Percentiles rank a stretch among this genome's conserved stretches.
Evolutionary conservation across 23 tunicate species (phyloP).

Genomic region (Halocynthia roretzi): DNA sequence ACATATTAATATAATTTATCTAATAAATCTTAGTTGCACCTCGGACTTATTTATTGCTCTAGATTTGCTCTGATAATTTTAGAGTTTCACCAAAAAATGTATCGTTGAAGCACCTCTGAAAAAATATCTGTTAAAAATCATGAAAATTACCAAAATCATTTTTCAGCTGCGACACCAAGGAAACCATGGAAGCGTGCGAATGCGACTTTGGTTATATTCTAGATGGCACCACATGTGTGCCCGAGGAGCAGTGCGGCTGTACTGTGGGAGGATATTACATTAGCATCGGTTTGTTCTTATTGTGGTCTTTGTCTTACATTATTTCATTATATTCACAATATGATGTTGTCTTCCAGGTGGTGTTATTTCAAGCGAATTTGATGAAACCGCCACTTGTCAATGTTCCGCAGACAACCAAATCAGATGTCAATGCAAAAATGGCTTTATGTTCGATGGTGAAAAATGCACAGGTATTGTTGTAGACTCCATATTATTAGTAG

Average conservation of each 20-base stretch:
- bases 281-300: neutral
- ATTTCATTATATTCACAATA: neutral
- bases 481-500: neutral
- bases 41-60: no score
- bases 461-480: constrained; percentile 2
- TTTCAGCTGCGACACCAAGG: constrained; percentile 7
- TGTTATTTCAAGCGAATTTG: neutral
- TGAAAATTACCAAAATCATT: neutral
- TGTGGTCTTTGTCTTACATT: neutral
- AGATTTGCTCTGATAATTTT: no score
- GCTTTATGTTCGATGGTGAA: neutral
- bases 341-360: constrained; percentile 11
- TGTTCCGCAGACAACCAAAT: constrained; percentile 7
- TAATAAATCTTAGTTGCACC: no score
- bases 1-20: no score
- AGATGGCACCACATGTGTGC: constrained; percentile 24
- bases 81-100: no score
- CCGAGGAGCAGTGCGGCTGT: constrained; percentile 24
- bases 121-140: no score
- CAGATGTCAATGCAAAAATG: constrained; percentile 7
- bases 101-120: no score
- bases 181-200: constrained; percentile 17
- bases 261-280: constrained; percentile 11
- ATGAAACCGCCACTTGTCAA: constrained; percentile 3
- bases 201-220: constrained; percentile 20